Evolutionary conservation across 1,140 invertebrate genomes (phyloP).

Genomic region (Drosophila carrolli): DNA sequence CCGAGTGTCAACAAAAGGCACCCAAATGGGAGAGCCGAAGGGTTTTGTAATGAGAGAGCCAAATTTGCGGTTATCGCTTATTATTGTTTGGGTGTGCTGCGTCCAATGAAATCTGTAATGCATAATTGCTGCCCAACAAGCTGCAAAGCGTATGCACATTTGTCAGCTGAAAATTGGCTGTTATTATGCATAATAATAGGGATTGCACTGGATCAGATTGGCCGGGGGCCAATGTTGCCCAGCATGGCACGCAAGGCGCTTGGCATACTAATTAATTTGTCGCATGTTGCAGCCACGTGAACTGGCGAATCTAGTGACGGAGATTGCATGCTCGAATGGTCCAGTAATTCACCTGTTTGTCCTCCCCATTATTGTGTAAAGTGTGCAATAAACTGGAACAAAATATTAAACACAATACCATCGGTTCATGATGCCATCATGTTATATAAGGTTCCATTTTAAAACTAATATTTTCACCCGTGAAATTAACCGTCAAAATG

Average conservation of each 20-base stretch:
- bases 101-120: conserved; percentile 27
- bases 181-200: conserved; percentile 40
- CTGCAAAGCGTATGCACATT: conserved; percentile 24
- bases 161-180: conserved; percentile 45
- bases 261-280: conserved; percentile 66
- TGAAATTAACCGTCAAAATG: conserved; percentile 1
- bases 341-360: conserved; percentile 50
- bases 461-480: conserved; percentile 16
- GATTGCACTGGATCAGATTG: not conserved
- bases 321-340: conserved; percentile 57
- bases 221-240: not conserved
- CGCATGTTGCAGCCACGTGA: conserved; percentile 75
- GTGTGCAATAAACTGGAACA: conserved; percentile 71
- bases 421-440: conserved; percentile 14
- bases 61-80: conserved; percentile 18
- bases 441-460: not conserved
- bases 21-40: not conserved
- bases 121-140: conserved; percentile 56
- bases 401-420: conserved; percentile 15
- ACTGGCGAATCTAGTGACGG: conserved; percentile 12
- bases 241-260: conserved; percentile 48
- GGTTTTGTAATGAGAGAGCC: conserved; percentile 33
- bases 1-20: conserved; percentile 12
- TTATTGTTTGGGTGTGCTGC: conserved; percentile 6
- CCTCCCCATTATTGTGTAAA: conserved; percentile 19